phyloP scores from a whole-genome alignment of 2,888 invertebrate species.

The Erynnis tages region DNA sequence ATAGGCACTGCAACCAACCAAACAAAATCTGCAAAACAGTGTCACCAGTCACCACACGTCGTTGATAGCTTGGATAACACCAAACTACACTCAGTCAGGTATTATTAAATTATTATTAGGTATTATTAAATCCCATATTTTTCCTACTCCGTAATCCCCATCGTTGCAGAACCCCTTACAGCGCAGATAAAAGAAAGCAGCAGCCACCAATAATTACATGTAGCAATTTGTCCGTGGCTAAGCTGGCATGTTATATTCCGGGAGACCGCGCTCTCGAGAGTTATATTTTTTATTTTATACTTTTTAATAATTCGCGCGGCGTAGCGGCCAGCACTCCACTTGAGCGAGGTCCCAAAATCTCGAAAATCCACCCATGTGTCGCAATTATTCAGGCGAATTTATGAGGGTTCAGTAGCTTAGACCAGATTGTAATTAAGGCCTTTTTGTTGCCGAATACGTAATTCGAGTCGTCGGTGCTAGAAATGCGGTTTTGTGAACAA shows the following conservation, averaged over 20 bases:
- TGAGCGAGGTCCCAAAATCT: slow-evolving; percentile 74
- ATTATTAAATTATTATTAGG: too few relatives aligned
- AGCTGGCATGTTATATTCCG: slow-evolving; percentile 55
- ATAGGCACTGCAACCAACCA: too few relatives aligned
- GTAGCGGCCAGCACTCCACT: slow-evolving; percentile 64
- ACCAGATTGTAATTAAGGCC: slow-evolving; percentile 29
- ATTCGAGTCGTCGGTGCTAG: slow-evolving; percentile 8
- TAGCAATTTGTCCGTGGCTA: slow-evolving; percentile 47
- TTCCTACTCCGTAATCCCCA: too few relatives aligned
- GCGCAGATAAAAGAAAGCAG: too few relatives aligned
- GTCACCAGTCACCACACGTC: too few relatives aligned
- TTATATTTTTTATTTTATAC: slow-evolving; percentile 65
- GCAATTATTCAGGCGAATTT: slow-evolving; percentile 50
- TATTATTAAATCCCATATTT: too few relatives aligned
- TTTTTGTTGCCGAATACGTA: slow-evolving; percentile 29
- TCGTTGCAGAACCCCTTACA: too few relatives aligned
- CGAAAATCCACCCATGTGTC: slow-evolving; percentile 71
- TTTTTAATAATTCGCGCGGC: slow-evolving; percentile 76
- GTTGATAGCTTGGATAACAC: too few relatives aligned
- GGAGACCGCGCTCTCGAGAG: slow-evolving; percentile 56
- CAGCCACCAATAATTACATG: slow-evolving; percentile 34
- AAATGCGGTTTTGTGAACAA: slow-evolving; percentile 1
- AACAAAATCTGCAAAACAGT: too few relatives aligned
- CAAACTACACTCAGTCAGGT: slow-evolving; percentile 10
- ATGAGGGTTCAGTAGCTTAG: slow-evolving; percentile 54